Evolutionary conservation across 2,888 invertebrate genomes (phyloP).

Genomic region (Philonicus albiceps): DNA sequence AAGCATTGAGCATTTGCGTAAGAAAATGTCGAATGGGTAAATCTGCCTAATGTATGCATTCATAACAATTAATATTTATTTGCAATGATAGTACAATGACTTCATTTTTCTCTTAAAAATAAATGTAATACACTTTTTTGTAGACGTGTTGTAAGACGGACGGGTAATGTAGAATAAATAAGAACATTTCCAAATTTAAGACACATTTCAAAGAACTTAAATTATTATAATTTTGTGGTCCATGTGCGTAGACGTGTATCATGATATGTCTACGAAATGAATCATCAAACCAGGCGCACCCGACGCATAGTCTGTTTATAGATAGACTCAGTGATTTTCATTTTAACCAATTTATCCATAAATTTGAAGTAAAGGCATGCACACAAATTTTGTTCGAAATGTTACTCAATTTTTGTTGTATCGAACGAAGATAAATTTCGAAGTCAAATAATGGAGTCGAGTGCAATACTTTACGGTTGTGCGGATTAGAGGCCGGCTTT

Average conservation of each 20-base stretch:
- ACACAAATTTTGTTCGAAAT: neutral
- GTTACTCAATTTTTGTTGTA: neutral
- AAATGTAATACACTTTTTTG: too few relatives aligned
- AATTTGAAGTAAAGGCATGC: neutral
- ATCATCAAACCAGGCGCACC: neutral
- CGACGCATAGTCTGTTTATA: neutral
- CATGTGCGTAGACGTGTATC: neutral
- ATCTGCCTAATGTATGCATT: neutral
- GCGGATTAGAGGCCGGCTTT: conserved; percentile 13
- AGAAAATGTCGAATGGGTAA: neutral
- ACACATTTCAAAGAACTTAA: too few relatives aligned
- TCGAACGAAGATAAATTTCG: neutral
- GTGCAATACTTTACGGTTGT: conserved; percentile 11
- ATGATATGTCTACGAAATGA: neutral
- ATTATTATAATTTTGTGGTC: too few relatives aligned
- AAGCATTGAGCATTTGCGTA: neutral
- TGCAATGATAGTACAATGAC: too few relatives aligned
- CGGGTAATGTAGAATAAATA: too few relatives aligned
- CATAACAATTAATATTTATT: neutral
- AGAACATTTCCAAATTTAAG: too few relatives aligned
- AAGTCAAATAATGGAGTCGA: neutral
- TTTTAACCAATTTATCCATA: neutral
- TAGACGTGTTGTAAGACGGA: too few relatives aligned
- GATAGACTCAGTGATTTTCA: neutral
- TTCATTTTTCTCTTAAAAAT: too few relatives aligned